Evolutionary conservation across 2,888 invertebrate species (phyloP).

Genomic region (Melinaea marsaeus): DNA sequence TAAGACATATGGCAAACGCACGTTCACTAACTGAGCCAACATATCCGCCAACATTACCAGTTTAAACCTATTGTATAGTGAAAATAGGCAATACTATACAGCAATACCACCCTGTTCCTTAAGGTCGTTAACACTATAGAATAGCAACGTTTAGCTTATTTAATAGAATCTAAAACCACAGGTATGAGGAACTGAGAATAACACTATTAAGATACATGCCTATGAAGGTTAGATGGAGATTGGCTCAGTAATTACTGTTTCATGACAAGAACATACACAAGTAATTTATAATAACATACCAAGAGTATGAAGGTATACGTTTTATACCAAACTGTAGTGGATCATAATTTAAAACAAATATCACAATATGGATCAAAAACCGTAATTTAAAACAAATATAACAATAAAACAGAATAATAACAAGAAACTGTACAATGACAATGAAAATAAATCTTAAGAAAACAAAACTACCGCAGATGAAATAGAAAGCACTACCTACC

Average conservation of each 20-base stretch:
- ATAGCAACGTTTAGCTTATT: constrained; percentile 18
- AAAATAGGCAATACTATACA: constrained; percentile 16
- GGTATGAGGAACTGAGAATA: constrained; percentile 25
- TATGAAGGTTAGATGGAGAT: constrained; percentile 16
- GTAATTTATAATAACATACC: too few species aligned
- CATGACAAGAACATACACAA: background rate
- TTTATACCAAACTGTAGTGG: too few species aligned
- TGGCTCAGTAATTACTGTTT: constrained; percentile 3
- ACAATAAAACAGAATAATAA: too few species aligned
- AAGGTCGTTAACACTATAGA: constrained; percentile 27
- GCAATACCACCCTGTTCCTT: constrained; percentile 21
- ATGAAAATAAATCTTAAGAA: background rate
- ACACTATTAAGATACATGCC: constrained; percentile 17
- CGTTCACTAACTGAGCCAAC: constrained; percentile 1
- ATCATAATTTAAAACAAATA: too few species aligned
- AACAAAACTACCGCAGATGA: constrained; percentile 1
- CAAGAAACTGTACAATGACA: too few species aligned
- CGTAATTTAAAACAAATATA: too few species aligned
- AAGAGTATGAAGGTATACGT: too few species aligned
- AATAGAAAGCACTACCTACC: constrained; percentile 11
- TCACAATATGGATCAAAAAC: too few species aligned
- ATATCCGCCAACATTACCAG: background rate
- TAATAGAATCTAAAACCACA: constrained; percentile 26
- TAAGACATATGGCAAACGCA: background rate
- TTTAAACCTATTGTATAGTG: constrained; percentile 1